Percentiles rank a stretch among this genome's conserved stretches.
phyloP scores from a whole-genome alignment of 2,113 vertebrate species.

The Pituophis catenifer region DNA sequence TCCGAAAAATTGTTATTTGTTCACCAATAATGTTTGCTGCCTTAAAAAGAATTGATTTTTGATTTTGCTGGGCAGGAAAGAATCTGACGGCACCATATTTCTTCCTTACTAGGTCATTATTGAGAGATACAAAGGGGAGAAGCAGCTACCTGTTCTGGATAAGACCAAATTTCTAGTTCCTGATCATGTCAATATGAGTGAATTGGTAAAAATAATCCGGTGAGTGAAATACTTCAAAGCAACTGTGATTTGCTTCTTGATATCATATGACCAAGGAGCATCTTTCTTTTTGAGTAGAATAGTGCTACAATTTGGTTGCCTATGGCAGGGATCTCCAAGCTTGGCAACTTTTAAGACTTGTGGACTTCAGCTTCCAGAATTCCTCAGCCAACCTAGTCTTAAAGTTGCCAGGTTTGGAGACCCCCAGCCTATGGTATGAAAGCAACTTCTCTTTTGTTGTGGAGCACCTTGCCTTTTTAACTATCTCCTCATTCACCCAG shows the following conservation, averaged over 20 bases:
- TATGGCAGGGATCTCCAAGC: background rate
- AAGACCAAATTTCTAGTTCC: slow-evolving; percentile 99
- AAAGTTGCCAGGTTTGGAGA: background rate
- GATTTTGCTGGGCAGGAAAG: background rate
- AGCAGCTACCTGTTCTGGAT: slow-evolving; percentile 94
- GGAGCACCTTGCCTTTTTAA: background rate
- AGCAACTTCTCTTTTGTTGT: background rate
- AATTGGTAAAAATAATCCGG: slow-evolving; percentile 98
- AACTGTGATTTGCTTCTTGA: background rate
- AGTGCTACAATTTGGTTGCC: background rate
- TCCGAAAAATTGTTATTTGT: background rate
- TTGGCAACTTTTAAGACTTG: background rate
- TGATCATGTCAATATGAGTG: slow-evolving; percentile 98
- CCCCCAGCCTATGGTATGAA: background rate
- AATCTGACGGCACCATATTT: background rate
- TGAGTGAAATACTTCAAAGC: slow-evolving; percentile 54
- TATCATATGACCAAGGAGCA: background rate
- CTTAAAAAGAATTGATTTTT: background rate
- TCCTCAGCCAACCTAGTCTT: background rate
- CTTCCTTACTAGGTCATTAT: slow-evolving; percentile 87
- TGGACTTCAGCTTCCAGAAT: background rate
- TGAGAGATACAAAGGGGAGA: slow-evolving; percentile 96
- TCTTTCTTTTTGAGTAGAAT: background rate
- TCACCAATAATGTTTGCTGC: background rate
- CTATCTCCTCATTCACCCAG: background rate